Percentiles rank a stretch among this genome's conserved stretches.
These are phyloP conservation scores for Drosophila antonietae DNA, from an alignment of 2,888 invertebrate species.

Conservation along the genomic window DNA sequence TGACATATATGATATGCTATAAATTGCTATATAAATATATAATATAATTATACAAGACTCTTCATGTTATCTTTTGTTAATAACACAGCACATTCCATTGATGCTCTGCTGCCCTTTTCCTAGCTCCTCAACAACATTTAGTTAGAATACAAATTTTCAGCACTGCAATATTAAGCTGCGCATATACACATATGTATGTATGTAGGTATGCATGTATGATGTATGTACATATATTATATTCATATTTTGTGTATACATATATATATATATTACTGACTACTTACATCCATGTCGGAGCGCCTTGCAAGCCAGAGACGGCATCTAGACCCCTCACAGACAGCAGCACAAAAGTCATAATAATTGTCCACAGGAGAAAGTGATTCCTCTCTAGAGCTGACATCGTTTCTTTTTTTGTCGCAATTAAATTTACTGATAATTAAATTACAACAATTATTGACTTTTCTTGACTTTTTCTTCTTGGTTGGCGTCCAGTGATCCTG, in stretches of 20 bases:
- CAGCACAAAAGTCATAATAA: constrained; percentile 73
- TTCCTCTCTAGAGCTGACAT: constrained; percentile 83
- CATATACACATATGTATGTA: constrained; percentile 8
- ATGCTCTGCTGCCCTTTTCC: background rate
- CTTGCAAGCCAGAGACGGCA: constrained; percentile 81
- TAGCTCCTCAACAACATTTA: background rate
- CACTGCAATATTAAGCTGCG: background rate
- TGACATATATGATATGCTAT: background rate
- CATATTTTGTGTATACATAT: background rate
- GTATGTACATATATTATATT: constrained; percentile 9
- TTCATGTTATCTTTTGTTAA: background rate
- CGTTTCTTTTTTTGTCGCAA: constrained; percentile 70
- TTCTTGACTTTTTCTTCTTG: background rate
- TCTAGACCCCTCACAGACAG: constrained; percentile 75
- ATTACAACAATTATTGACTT: constrained; percentile 22
- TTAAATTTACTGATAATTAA: constrained; percentile 25
- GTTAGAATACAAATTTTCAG: background rate
- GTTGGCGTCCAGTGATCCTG: constrained; percentile 7
- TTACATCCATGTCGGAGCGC: constrained; percentile 85
- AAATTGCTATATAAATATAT: background rate
- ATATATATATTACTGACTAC: constrained; percentile 46
- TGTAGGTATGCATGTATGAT: constrained; percentile 6
- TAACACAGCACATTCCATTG: background rate
- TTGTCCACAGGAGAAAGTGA: constrained; percentile 83
- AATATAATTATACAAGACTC: background rate